Conservation (phyloP, 1,140 invertebrate genomes). For the Dysdera silvatica region DNA sequence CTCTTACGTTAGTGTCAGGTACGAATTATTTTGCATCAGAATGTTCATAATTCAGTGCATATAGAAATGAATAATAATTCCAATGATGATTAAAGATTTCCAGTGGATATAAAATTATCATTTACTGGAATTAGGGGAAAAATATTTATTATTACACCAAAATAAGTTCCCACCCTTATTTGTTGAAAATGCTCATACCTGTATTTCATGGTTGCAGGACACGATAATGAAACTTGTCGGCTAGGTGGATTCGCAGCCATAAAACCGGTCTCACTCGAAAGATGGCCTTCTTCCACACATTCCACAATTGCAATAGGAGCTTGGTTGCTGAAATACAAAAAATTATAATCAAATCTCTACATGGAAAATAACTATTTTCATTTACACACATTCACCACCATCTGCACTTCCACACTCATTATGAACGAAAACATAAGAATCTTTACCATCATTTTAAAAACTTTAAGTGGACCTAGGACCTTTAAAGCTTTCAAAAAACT, state of each 20-base stretch:
- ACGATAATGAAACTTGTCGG: conserved; percentile 25
- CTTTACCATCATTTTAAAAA: too few relatives aligned
- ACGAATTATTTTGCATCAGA: too few relatives aligned
- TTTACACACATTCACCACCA: too few relatives aligned
- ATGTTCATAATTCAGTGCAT: too few relatives aligned
- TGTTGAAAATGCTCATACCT: neutral
- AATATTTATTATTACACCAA: neutral
- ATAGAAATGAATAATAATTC: too few relatives aligned
- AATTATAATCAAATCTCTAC: neutral
- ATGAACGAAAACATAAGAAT: too few relatives aligned
- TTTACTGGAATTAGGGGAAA: neutral
- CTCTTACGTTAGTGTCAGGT: too few relatives aligned
- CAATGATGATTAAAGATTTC: neutral
- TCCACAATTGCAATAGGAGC: conserved; percentile 82
- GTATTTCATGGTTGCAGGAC: conserved; percentile 23
- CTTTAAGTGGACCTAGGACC: too few relatives aligned
- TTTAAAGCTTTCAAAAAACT: too few relatives aligned
- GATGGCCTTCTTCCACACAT: conserved; percentile 70
- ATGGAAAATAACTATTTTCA: too few relatives aligned
- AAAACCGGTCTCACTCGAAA: conserved; percentile 21
- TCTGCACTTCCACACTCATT: too few relatives aligned
- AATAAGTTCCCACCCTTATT: neutral
- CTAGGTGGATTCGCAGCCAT: conserved; percentile 26
- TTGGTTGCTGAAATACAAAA: conserved; percentile 59
- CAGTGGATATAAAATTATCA: neutral